Percentiles rank a stretch among this genome's conserved stretches.
Evolutionary conservation across 2,113 vertebrate species (phyloP).

Genomic region (Tonatia bakeri): DNA sequence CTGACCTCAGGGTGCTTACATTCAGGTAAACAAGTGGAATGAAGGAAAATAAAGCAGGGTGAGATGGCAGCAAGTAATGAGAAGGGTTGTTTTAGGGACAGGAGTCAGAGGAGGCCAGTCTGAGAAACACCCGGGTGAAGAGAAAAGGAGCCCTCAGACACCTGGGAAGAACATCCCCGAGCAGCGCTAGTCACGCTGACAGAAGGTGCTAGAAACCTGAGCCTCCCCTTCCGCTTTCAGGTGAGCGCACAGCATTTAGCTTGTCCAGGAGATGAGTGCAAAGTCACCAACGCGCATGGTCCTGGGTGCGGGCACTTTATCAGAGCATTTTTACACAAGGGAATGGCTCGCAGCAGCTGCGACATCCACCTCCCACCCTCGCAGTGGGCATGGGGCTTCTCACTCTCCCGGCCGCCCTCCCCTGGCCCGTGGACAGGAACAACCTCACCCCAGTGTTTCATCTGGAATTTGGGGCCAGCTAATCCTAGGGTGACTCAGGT

Average conservation of each 20-base stretch:
- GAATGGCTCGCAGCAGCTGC: neutral
- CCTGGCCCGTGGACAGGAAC: neutral
- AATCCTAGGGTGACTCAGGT: conserved; percentile 9
- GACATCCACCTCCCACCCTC: neutral
- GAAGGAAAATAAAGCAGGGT: neutral
- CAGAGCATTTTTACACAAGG: neutral
- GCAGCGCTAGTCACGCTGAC: neutral
- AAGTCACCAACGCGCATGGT: neutral
- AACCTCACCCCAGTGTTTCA: neutral
- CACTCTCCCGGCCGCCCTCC: neutral
- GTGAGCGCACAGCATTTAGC: neutral
- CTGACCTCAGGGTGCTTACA: neutral
- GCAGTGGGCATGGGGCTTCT: neutral
- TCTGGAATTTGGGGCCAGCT: neutral
- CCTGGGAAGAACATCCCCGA: neutral
- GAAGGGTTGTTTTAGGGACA: neutral
- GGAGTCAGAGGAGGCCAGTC: neutral
- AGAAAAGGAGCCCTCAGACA: neutral
- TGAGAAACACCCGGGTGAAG: neutral
- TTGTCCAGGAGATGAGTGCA: conserved; percentile 9
- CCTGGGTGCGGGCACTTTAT: neutral
- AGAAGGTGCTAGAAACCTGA: neutral
- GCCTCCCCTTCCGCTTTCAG: neutral
- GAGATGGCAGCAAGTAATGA: neutral
- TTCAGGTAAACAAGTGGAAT: neutral